These are phyloP conservation scores for Zygothrica quintamaculata DNA, from an alignment of 2,888 invertebrate species.

Conservation along the genomic window DNA sequence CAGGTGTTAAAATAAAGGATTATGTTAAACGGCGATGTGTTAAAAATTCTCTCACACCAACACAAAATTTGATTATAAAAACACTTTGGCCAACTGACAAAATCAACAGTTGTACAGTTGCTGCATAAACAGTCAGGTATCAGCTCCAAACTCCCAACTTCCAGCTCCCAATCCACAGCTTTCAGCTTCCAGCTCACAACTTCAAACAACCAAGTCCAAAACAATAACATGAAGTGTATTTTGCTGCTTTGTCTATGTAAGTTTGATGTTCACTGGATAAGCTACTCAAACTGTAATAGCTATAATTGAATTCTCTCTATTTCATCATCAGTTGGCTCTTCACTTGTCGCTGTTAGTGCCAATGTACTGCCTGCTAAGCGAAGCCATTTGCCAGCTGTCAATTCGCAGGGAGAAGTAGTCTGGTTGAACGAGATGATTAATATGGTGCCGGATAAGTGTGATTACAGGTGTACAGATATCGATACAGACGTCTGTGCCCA, in stretches of 20 bases:
- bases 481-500: constrained; percentile 66
- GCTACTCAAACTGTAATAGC: constrained; percentile 1
- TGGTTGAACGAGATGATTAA: constrained; percentile 30
- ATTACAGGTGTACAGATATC: constrained; percentile 58
- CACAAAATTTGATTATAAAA: constrained; percentile 53
- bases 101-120: constrained; percentile 62
- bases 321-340: constrained; percentile 29
- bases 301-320: no score
- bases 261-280: constrained; percentile 12
- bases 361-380: constrained; percentile 44
- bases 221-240: constrained; percentile 41
- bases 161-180: constrained; percentile 26
- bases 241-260: constrained; percentile 48
- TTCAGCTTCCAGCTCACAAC: constrained; percentile 18
- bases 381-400: constrained; percentile 45
- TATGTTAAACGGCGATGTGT: constrained; percentile 31
- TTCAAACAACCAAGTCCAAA: constrained; percentile 31
- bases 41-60: constrained; percentile 17
- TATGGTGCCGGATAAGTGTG: constrained; percentile 61
- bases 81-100: constrained; percentile 10
- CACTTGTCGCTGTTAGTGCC: constrained; percentile 28
- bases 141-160: constrained; percentile 8
- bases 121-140: constrained; percentile 53
- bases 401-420: constrained; percentile 52
- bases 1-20: constrained; percentile 73